Conservation (phyloP, 2,888 invertebrate genomes). For the Synergus umbraculus region DNA sequence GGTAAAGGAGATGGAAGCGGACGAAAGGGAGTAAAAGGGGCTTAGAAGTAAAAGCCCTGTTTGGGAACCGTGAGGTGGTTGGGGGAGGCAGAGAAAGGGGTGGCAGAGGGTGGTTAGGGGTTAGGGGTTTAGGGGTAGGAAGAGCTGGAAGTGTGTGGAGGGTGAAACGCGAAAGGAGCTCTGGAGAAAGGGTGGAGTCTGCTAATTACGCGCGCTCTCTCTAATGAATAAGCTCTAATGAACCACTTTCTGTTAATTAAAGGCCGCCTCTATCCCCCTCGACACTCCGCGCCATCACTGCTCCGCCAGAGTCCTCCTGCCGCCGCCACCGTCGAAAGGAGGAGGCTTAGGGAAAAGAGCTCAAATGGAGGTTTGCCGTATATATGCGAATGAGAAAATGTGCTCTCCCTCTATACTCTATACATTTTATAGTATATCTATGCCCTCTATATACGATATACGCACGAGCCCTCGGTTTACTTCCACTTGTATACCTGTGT, state of each 20-base stretch:
- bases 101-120: slow-evolving; percentile 45
- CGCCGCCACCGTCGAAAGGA: slow-evolving; percentile 61
- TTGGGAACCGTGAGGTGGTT: slow-evolving; percentile 38
- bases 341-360: slow-evolving; percentile 72
- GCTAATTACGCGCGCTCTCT: slow-evolving; percentile 91
- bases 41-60: slow-evolving; percentile 63
- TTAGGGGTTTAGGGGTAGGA: slow-evolving; percentile 53
- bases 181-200: slow-evolving; percentile 83
- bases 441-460: slow-evolving; percentile 15
- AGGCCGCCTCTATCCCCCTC: slow-evolving; percentile 80
- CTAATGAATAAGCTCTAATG: slow-evolving; percentile 94
- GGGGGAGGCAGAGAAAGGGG: slow-evolving; percentile 3
- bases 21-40: slow-evolving; percentile 59
- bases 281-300: slow-evolving; percentile 56
- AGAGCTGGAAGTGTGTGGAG: slow-evolving; percentile 61
- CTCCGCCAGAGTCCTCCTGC: slow-evolving; percentile 44
- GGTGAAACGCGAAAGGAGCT: slow-evolving; percentile 72
- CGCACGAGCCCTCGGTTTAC: not conserved
- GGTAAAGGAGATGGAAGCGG: slow-evolving; percentile 43
- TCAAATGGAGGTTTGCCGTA: slow-evolving; percentile 66
- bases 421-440: not conserved
- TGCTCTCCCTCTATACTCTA: slow-evolving; percentile 15
- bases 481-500: not conserved
- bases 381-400: slow-evolving; percentile 49
- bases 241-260: slow-evolving; percentile 95